phyloP scores from a whole-genome alignment of 1,140 invertebrate species.

The Teleogryllus occipitalis region DNA sequence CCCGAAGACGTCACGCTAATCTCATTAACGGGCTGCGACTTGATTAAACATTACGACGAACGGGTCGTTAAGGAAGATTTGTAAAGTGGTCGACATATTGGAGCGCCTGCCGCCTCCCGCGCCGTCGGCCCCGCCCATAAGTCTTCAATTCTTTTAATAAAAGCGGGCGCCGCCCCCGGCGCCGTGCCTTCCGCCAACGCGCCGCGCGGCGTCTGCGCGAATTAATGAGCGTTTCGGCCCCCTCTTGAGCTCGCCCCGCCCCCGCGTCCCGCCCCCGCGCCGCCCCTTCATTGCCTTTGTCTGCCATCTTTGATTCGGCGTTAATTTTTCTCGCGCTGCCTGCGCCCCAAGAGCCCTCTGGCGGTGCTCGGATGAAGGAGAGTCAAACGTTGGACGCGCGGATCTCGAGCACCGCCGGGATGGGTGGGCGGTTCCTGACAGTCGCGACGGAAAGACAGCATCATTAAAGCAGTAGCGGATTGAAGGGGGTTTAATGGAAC shows the following conservation, averaged over 20 bases:
- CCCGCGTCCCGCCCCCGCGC: not conserved
- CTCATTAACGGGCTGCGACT: conserved; percentile 14
- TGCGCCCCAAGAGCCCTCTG: too few species aligned
- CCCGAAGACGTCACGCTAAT: not conserved
- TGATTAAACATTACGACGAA: conserved; percentile 11
- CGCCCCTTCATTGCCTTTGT: conserved; percentile 7
- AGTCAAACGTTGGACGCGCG: too few species aligned
- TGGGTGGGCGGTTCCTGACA: too few species aligned
- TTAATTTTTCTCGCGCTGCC: too few species aligned
- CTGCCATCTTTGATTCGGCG: conserved; percentile 7
- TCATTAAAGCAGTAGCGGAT: too few species aligned
- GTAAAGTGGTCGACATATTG: not conserved
- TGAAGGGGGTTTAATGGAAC: too few species aligned
- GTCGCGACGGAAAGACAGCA: too few species aligned
- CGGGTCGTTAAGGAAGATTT: not conserved
- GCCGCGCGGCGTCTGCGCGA: too few species aligned
- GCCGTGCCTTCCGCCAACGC: not conserved
- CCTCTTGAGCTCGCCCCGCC: too few species aligned
- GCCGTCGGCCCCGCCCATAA: not conserved
- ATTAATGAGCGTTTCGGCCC: too few species aligned
- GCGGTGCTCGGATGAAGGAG: too few species aligned
- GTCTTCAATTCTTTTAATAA: conserved; percentile 16
- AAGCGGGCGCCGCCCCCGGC: not conserved
- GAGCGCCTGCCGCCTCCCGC: not conserved
- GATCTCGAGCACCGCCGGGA: too few species aligned